A percentile compares a stretch with the other conserved stretches of the same genome.
phyloP scores from a whole-genome alignment of 2,113 vertebrate species.

The Eidolon helvum region DNA sequence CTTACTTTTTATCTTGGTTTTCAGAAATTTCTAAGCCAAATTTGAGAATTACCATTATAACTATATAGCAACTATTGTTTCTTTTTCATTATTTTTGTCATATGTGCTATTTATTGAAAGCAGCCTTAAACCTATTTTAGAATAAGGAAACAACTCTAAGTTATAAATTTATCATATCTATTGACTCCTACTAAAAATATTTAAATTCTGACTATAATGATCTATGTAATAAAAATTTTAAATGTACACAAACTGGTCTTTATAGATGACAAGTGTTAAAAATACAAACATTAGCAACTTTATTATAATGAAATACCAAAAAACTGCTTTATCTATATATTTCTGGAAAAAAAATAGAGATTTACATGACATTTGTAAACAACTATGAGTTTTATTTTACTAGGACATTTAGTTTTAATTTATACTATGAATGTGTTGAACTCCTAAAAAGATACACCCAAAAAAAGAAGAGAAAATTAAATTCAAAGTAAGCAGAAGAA shows the following conservation, averaged over 20 bases:
- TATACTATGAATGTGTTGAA: not conserved
- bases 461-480: not conserved
- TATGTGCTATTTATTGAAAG: not conserved
- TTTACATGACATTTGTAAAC: not conserved
- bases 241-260: not conserved
- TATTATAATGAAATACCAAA: not conserved
- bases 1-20: not conserved
- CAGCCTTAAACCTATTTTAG: not conserved
- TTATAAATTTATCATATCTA: not conserved
- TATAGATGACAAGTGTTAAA: slow-evolving; percentile 4
- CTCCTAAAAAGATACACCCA: not conserved
- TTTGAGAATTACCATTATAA: not conserved
- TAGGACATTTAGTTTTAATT: not conserved
- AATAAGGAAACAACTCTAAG: not conserved
- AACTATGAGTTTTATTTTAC: not conserved
- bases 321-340: not conserved
- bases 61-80: not conserved
- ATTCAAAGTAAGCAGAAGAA: not conserved
- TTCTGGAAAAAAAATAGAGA: not conserved
- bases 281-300: not conserved
- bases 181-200: not conserved
- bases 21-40: slow-evolving; percentile 3
- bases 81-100: not conserved
- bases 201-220: slow-evolving; percentile 1
- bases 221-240: not conserved